Evolutionary conservation across 2,888 invertebrate species (phyloP).

Genomic region (Drosophila villosipedis): DNA sequence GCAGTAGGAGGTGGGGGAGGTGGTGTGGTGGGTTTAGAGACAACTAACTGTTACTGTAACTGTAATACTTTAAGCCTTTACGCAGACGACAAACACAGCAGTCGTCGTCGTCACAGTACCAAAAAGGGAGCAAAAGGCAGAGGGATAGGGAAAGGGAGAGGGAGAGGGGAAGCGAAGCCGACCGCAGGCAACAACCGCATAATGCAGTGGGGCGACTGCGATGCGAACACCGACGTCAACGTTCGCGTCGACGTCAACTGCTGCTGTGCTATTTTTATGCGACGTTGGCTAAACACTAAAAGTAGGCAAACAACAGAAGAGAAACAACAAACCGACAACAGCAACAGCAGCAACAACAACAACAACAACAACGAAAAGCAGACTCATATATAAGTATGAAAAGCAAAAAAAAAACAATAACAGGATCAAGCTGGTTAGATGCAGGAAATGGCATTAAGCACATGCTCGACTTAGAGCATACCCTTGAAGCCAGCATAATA

Average conservation of each 20-base stretch:
- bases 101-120: constrained; percentile 7
- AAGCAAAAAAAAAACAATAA: constrained; percentile 23
- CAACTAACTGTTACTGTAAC: constrained; percentile 67
- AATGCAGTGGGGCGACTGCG: constrained; percentile 64
- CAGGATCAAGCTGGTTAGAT: constrained; percentile 17
- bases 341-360: constrained; percentile 22
- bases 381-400: constrained; percentile 10
- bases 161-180: constrained; percentile 8
- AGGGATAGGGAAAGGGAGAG: background rate
- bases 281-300: constrained; percentile 75
- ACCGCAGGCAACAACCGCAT: constrained; percentile 71
- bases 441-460: background rate
- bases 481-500: constrained; percentile 2
- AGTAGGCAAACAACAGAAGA: constrained; percentile 68
- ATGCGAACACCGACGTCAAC: constrained; percentile 21
- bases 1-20: background rate
- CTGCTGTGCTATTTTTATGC: constrained; percentile 75
- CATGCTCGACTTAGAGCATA: background rate
- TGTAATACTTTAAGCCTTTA: constrained; percentile 79
- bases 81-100: constrained; percentile 70
- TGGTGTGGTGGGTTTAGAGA: background rate
- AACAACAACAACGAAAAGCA: constrained; percentile 26
- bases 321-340: constrained; percentile 30
- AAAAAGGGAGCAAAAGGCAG: constrained; percentile 6
- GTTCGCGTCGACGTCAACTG: constrained; percentile 19